phyloP scores from a whole-genome alignment of 2,113 vertebrate species.

The Recurvirostra avosetta region DNA sequence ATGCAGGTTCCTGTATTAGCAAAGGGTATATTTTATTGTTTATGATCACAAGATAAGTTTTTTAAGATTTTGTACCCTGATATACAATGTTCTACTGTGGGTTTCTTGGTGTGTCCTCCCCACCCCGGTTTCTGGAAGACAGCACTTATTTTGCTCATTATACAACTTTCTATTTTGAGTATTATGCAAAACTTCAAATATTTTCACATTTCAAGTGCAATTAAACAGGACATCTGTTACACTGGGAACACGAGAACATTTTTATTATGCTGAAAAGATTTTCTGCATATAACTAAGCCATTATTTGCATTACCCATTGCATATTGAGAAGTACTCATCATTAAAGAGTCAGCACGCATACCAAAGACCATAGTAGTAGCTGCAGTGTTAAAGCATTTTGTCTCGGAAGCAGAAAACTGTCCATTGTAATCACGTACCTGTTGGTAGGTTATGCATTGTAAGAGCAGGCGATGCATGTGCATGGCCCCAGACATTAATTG shows the following conservation, averaged over 20 bases:
- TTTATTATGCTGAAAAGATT: background rate
- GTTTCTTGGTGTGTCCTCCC: background rate
- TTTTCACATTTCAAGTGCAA: background rate
- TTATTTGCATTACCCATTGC: background rate
- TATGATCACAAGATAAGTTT: background rate
- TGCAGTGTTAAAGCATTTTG: background rate
- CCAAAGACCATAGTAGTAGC: background rate
- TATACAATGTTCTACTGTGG: background rate
- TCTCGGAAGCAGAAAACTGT: background rate
- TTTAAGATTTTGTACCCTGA: background rate
- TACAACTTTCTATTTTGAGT: background rate
- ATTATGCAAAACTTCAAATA: background rate
- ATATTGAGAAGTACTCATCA: background rate
- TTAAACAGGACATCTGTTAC: background rate
- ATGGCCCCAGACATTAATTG: background rate
- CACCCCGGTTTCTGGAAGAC: background rate
- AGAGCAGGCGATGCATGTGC: background rate
- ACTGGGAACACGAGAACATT: background rate
- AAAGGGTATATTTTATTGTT: background rate
- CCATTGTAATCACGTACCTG: background rate
- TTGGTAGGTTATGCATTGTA: background rate
- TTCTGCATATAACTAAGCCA: background rate
- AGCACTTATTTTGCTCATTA: background rate
- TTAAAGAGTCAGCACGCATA: rapidly evolving
- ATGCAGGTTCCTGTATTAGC: background rate